These are phyloP conservation scores for Fundulus diaphanus DNA, from an alignment of 2,797 vertebrate genomes.

Conservation along the genomic window DNA sequence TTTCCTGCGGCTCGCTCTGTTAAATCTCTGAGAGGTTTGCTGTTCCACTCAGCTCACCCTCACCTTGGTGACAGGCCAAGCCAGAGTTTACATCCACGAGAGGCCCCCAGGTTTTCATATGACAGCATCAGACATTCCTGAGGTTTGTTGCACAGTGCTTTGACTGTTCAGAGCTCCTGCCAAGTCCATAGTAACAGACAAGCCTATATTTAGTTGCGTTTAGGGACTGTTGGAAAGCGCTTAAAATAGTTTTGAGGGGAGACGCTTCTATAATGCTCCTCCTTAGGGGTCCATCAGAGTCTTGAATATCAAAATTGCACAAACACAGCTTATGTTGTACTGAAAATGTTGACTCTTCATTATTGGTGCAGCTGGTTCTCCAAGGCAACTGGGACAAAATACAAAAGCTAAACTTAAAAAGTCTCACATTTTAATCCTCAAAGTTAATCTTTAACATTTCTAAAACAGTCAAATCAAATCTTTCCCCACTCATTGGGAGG, in stretches of 20 bases:
- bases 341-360: conserved; percentile 30
- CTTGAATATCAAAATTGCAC: conserved; percentile 29
- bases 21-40: conserved; percentile 67
- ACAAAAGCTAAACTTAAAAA: conserved; percentile 29
- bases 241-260: conserved; percentile 73
- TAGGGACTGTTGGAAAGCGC: conserved; percentile 61
- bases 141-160: conserved; percentile 70
- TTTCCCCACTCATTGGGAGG: conserved; percentile 27
- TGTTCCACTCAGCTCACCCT: conserved; percentile 69
- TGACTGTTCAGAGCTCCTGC: conserved; percentile 70
- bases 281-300: conserved; percentile 47
- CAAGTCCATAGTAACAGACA: conserved; percentile 72
- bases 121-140: conserved; percentile 80
- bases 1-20: conserved; percentile 42
- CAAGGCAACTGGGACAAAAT: conserved; percentile 25
- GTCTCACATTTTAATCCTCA: not conserved
- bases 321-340: conserved; percentile 48
- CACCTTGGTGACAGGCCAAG: conserved; percentile 64
- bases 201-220: conserved; percentile 79
- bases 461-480: conserved; percentile 29
- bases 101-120: conserved; percentile 73
- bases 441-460: not conserved
- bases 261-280: conserved; percentile 55
- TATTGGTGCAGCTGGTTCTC: conserved; percentile 32
- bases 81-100: conserved; percentile 70